Base-by-base conservation (phyloP, 1,140 invertebrate species). In the Drosophila arizonae region DNA sequence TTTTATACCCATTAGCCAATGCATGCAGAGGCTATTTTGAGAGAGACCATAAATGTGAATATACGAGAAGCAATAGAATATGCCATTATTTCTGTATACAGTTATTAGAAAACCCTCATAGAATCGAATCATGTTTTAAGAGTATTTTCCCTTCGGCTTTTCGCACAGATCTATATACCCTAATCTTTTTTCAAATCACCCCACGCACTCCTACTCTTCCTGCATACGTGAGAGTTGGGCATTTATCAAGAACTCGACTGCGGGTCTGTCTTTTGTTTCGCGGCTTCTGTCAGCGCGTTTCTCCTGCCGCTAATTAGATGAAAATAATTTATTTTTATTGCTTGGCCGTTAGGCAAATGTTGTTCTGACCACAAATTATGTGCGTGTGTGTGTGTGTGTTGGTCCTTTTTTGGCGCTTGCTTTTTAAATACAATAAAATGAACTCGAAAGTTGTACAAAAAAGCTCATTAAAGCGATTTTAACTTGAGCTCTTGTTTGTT, bases 291-390 rank as follows among this genome's bases (percentile, higher is more conserved):
- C 57, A 66, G 58, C 65, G 43, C 30, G 36, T 45, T 54, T 66
- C 63, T 54, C 71, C 58, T 58, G 72, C 67, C 56, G 67, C 72
- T 88, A 87, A 87, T 88, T 87, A 88, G 84, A 73, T 60, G 28
- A 46, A 60, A 73, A 70, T 82, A 77, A 88, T 87, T 87, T 87
- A 82, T 87, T 82, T 87, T 76, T 82, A 87, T 88, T 82, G 76
- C 81, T 76, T 41, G 21, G 62, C 62, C 63, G 76, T 75, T 64
- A 67, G 56, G 65, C 65, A 87, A 86, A 86, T 72, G 54, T 86
- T 77, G 67, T 69, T 67, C 64, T 65, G 48, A 61, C 73, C 54
- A 54, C 64, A 62, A 81, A 81, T 77, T 66, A 81, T 77, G 63
- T 52, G 30, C 17, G 45, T 56, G 45, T 57, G 24, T 65, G 45